Base-by-base conservation (phyloP, 2,113 vertebrate species). In the Lonchura striata region DNA sequence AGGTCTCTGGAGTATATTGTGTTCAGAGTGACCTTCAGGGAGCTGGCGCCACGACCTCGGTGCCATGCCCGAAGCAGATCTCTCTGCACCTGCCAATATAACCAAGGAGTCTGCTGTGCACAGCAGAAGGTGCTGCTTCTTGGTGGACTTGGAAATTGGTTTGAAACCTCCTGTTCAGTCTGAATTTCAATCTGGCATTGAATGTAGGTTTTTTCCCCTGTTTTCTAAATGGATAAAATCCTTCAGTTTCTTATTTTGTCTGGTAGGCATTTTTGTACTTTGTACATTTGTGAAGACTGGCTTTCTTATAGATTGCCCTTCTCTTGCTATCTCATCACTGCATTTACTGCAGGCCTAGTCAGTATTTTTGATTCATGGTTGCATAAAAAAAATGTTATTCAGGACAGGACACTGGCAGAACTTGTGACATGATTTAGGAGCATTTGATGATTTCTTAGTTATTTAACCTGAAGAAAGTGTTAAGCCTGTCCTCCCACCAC, bases 381-480 rank as follows among this genome's bases (percentile, higher is more conserved):
- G 49, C 28, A 37, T 66, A 11, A 80, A 83, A 64, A 79, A 72
- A 54, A 21, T 37, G 25, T 61, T 89, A n/a, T 61, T 89, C 42
- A 79, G 66, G 68, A 56, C 35, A 89, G 88, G 60, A 82, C 52
- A 31, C 59, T 70, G 47, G 63, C 39, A 83, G 72, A 91, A 71
- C 41, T n/a, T 33, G 56, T 83, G 94, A 56, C 35, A 33, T 91
- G 65, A 91, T 92, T 81, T 92, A 94, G 54, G 39, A 94, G 49
- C 39, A 44, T 91, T 92, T 91, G 66, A 65, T 69, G 64, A 65
- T 81, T 61, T 95, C 64, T 89, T 86, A 89, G 84, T 78, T 96
- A 79, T 93, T 95, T 93, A 95, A 82, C 81, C 71, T 90, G 71
- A 86, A 86, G 80, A 93, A 90, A 74, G 72, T 87, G 86, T 86